Evolutionary conservation across 2,888 invertebrate species (phyloP), one percentile per base, ranked within the genome.

Genomic region (Diarsia brunnea): DNA sequence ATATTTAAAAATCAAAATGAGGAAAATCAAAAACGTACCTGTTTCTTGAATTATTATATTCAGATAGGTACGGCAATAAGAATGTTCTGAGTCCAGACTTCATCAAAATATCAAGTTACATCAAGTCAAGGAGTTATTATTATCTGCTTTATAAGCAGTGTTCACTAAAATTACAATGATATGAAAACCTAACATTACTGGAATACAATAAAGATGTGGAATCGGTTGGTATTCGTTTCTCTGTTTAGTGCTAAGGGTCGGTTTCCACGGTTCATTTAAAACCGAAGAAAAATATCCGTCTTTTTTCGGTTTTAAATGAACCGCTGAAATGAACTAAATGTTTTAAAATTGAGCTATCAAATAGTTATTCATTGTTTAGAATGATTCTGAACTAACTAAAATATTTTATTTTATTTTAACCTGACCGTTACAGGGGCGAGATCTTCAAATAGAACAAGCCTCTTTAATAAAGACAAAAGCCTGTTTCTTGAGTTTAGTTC

Each of bases 71-170:
- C 11, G 64, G 47, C 3, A 53, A 31, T 73, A 2, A 24, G 27
- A 49, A 43, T 12, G 10, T 21, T 43, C 11, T 4, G 21, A 11
- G 1, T 27, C 2, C 24, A 47, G 24, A 53, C 21, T 65, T 69
- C 55, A 65, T 66, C 53, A 51, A 69, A 64, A 47, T 78, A 78
- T 81, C 66, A 70, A 47, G 58, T 81, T 81, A 66, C 78, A 73
- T 63, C 55, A 24, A 27, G 55, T 38, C 5, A 27, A 60, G 38
- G 0, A 31, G n/a, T 31, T 63, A 70, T 53, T 60, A 75, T 58
- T 31, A 0, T 38, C 3, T 51, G 16, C 27, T 14, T 11, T 65
- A 43, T 38, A 65, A 47, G 49, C n/a, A 31, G 16, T 60, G 68
- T 63, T 67, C 14, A 51, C 24, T 53, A 53, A 67, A 63, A 16